Conservation (phyloP, 2,113 vertebrate species). For the Erpornis zantholeuca region DNA sequence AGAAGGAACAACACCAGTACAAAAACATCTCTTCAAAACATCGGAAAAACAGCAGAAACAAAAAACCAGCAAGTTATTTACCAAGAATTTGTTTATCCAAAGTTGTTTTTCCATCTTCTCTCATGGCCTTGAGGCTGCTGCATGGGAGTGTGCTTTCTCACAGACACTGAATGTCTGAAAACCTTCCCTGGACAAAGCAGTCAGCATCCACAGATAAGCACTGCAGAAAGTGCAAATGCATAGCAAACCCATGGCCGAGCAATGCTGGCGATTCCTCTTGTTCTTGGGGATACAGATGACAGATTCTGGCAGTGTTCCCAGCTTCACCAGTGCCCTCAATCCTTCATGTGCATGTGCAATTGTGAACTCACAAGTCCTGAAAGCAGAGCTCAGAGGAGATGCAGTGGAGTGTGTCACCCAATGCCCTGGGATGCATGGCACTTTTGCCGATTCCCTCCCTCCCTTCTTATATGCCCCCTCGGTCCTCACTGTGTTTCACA, state of each 20-base stretch:
- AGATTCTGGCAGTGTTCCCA: background rate
- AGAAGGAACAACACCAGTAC: no score
- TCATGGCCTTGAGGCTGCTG: no score
- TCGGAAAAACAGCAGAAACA: no score
- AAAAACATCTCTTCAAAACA: no score
- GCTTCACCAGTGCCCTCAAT: background rate
- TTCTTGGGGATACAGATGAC: background rate
- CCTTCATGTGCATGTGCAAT: background rate
- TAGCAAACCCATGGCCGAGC: background rate
- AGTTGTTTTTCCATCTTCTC: no score
- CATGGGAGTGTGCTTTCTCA: no score
- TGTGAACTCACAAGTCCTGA: background rate
- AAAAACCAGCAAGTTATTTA: no score
- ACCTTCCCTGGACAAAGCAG: no score
- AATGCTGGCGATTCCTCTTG: background rate
- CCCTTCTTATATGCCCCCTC: background rate
- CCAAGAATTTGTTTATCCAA: no score
- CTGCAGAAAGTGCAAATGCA: background rate
- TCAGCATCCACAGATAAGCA: background rate
- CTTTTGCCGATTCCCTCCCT: background rate
- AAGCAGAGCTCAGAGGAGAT: background rate
- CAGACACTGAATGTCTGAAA: no score
- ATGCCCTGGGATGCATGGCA: background rate
- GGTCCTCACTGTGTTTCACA: background rate
- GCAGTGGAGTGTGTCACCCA: accelerated